A percentile compares a stretch with the other conserved stretches of the same genome.
Evolutionary conservation across 2,888 invertebrate species (phyloP).

Genomic region (Conchocele bisecta): DNA sequence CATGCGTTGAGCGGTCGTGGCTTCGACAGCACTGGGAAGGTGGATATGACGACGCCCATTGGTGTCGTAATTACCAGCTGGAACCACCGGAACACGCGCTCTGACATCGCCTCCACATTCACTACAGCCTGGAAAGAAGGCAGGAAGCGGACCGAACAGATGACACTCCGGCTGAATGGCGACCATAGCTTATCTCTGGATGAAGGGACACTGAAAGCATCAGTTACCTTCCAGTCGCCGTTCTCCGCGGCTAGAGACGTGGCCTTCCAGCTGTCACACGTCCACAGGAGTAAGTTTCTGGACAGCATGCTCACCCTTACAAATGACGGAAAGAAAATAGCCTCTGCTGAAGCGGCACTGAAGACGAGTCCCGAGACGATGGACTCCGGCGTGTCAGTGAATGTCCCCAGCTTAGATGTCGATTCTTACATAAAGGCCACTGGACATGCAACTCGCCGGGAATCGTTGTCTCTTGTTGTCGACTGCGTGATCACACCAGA

Average conservation of each 20-base stretch:
- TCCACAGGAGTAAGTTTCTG: not conserved
- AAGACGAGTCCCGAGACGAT: not conserved
- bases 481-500: conserved; percentile 29
- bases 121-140: conserved; percentile 54
- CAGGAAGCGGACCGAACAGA: not conserved
- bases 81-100: conserved; percentile 57
- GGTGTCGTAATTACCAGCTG: conserved; percentile 56
- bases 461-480: too few relatives aligned
- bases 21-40: conserved; percentile 61
- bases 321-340: not conserved
- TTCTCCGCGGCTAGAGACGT: conserved; percentile 28
- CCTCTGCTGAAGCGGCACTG: not conserved
- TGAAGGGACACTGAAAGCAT: conserved; percentile 24
- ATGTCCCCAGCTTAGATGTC: conserved; percentile 25
- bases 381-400: not conserved
- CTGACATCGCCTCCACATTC: conserved; percentile 41
- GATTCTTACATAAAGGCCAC: conserved; percentile 19
- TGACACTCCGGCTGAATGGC: conserved; percentile 12
- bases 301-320: not conserved
- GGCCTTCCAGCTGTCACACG: not conserved
- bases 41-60: conserved; percentile 57
- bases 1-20: conserved; percentile 42
- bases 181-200: conserved; percentile 23
- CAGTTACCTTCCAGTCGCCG: conserved; percentile 58
- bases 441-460: too few relatives aligned